Conservation (phyloP, 2,113 vertebrate species). For the Notarius quadriscutis region DNA sequence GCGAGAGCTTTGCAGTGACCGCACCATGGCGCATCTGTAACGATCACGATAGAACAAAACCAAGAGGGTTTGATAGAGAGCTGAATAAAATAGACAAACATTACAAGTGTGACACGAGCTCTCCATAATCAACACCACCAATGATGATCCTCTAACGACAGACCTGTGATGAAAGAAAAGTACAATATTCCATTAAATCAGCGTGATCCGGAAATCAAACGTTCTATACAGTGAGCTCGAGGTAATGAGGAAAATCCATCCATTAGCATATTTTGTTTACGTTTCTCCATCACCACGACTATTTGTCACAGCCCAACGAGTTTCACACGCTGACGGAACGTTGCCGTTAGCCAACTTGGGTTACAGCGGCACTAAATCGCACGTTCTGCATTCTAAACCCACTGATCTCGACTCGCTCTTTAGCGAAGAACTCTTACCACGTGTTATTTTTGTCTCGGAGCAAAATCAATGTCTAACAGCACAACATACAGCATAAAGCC, state of each 20-base stretch:
- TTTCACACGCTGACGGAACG: not conserved
- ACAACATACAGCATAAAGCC: not conserved
- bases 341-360: not conserved
- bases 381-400: too few species aligned
- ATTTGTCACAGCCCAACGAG: not conserved
- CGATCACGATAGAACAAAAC: not conserved
- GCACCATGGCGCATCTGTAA: conserved; percentile 94
- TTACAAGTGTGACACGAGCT: too few species aligned
- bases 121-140: too few species aligned
- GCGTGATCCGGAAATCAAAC: too few species aligned
- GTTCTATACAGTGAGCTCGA: too few species aligned
- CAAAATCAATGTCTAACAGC: too few species aligned
- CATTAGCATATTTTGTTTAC: not conserved
- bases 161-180: not conserved
- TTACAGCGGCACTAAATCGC: too few species aligned
- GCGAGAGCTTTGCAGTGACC: conserved; percentile 96
- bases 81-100: too few species aligned
- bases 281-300: not conserved
- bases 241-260: not conserved
- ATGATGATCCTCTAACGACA: not conserved
- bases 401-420: too few species aligned
- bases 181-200: too few species aligned
- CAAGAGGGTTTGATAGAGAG: not conserved
- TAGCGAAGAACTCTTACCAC: too few species aligned
- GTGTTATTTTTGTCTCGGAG: too few species aligned